Evolutionary conservation across 2,888 invertebrate genomes (phyloP), one percentile per base, ranked within the genome.

Genomic region (Phyllotreta cruciferae): DNA sequence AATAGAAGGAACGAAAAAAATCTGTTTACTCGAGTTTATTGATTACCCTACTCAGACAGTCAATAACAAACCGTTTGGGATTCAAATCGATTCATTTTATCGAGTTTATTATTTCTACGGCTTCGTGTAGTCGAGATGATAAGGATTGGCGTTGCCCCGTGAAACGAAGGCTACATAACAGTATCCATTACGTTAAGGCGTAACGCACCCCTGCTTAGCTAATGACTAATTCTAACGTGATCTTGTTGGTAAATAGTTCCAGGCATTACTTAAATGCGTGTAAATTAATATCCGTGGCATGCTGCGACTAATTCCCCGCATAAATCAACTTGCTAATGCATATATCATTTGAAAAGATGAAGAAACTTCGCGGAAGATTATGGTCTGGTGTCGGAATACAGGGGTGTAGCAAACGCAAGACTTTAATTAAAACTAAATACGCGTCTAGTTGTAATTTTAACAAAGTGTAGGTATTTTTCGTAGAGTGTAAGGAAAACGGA

Each of bases 261-360:
- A 37, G 52, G 52, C 61, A 61, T 67, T 58, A 65, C 65, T 65
- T 67, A 63, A 67, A 67, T 62, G 65, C 61, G 61, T 66, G 62
- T 63, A 66, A 68, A 66, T 66, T 67, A 66, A 68, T 68, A 66
- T 64, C 62, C 62, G 60, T 38, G 49, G 49, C 57, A 34, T 56
- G 62, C 63, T 49, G 54, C 37, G 60, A 64, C 58, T 65, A 68
- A 68, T 66, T 61, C 60, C 52, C 39, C 52, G 52, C 67, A 63
- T 68, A 68, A 68, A 68, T 68, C 67, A 64, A 61, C 45, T 42
- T 37, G 35, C 53, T 65, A 63, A 67, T 66, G 63, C 63, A 61
- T 65, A 63, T 63, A 67, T 64, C 67, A 66, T 68, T 62, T 60
- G 24, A 56, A 38, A 60, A 37, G 57, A 9, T 44, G 66, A 57